These are phyloP conservation scores for Oscheius myriophilus DNA, from an alignment of 2,888 invertebrate genomes.

Conservation along the genomic window DNA sequence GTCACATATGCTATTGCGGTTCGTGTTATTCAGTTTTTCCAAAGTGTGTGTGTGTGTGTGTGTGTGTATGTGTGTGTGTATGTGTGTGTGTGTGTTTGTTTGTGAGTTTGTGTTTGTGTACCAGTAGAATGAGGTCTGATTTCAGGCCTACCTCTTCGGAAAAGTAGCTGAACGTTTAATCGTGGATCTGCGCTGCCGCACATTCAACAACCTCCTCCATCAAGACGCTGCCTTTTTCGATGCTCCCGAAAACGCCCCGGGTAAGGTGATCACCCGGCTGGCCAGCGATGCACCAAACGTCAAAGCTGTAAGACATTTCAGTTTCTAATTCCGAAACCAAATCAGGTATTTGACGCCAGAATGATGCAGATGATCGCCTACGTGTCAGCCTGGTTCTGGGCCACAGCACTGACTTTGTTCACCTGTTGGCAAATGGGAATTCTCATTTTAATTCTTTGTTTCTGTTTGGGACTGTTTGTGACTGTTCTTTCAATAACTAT, in stretches of 20 bases:
- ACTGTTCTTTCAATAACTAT: conserved; percentile 72
- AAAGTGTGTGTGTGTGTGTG: too few species aligned
- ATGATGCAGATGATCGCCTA: conserved; percentile 71
- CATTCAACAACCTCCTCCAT: conserved; percentile 29
- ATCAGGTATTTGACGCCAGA: conserved; percentile 71
- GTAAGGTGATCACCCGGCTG: conserved; percentile 70
- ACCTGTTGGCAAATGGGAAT: conserved; percentile 73
- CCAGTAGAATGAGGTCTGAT: too few species aligned
- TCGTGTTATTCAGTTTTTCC: too few species aligned
- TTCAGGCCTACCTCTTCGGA: conserved; percentile 40
- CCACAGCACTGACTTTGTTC: conserved; percentile 70
- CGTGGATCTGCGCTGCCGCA: conserved; percentile 35
- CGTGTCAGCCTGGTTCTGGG: conserved; percentile 58
- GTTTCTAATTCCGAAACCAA: too few species aligned
- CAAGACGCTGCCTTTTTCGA: conserved; percentile 46
- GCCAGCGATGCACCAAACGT: conserved; percentile 72
- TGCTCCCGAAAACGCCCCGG: conserved; percentile 40
- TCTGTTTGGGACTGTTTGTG: conserved; percentile 5
- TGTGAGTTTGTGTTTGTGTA: too few species aligned
- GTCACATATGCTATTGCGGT: too few species aligned
- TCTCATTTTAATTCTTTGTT: conserved; percentile 70
- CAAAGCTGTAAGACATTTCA: conserved; percentile 70
- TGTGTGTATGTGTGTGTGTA: too few species aligned
- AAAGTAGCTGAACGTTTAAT: conserved; percentile 57
- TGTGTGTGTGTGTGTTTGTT: too few species aligned